Evolutionary conservation across 2,888 invertebrate genomes (phyloP).

Genomic region (Ellobium chinense): DNA sequence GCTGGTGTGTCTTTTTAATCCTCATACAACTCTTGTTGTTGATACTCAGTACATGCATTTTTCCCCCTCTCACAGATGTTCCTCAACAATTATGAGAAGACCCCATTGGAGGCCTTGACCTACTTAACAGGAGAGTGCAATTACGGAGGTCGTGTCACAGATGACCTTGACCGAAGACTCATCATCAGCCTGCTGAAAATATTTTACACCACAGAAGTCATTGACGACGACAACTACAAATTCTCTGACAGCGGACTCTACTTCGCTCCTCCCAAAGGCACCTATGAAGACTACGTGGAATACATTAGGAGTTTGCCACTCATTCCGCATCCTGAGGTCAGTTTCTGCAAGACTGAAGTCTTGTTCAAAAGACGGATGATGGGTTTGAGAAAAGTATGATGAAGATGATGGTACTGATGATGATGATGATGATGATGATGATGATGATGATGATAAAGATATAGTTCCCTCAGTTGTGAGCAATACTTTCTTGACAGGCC

Average conservation of each 20-base stretch:
- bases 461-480: no score
- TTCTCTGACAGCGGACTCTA: conserved; percentile 75
- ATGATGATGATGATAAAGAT: no score
- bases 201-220: conserved; percentile 72
- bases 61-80: conserved; percentile 75
- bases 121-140: conserved; percentile 79
- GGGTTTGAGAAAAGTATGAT: no score
- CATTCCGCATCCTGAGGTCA: conserved; percentile 76
- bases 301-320: conserved; percentile 77
- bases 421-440: no score
- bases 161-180: conserved; percentile 76
- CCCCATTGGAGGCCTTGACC: conserved; percentile 77
- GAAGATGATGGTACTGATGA: no score
- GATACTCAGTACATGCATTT: no score
- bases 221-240: conserved; percentile 68
- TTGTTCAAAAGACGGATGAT: no score
- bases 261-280: conserved; percentile 72
- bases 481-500: no score
- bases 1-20: no score
- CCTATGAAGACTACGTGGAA: conserved; percentile 72
- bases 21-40: no score
- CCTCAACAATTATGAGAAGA: conserved; percentile 77
- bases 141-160: conserved; percentile 79
- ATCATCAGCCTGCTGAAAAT: conserved; percentile 74
- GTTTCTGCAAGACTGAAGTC: conserved; percentile 7